Evolutionary conservation across 37 sponge, comb jelly and placozoan species (phyloP), one percentile per base, ranked within the genome.

Genomic region (Chondrosia reniformis): DNA sequence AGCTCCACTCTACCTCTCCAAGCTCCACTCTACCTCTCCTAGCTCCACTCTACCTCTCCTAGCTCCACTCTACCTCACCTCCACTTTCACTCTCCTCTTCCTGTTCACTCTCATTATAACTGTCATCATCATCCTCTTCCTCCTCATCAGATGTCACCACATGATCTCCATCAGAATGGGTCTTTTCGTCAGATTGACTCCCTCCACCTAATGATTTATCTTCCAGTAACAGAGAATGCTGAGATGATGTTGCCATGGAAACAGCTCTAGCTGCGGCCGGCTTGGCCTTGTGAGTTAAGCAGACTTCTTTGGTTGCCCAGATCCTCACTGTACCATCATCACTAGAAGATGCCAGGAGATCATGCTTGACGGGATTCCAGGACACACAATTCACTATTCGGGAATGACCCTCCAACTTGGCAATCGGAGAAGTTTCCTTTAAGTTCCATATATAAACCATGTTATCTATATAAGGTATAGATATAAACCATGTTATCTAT

Each of bases 371-470:
- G n/a, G 96, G 89, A 77, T 95, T 95, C 99, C 99, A 98, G 31
- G 69, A 65, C 9, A 98, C 96, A 86, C 93, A 87, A 79, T 93
- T 95, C 5, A 98, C 99, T 46, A 92, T 73, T 22, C 89, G 57
- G 0, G 96, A 87, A 83, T 98, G 99, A 25, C 96, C 94, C 28
- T 67, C 69, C 21, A 98, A 76, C 27, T 88, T 81, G 1, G 79
- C 55, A 24, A 95, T 88, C 7, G 99, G 99, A 33, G 79, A 76
- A 52, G 83, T 85, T 55, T 74, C 63, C 32, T 78, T 33, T 31
- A 76, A 55, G 39, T 91, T 88, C 89, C 92, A 98, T 25, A 98
- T 67, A 78, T 98, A 98, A 61, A 98, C 94, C 8, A 87, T 56
- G 71, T 88, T 43, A 71, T 98, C 97, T 97, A 69, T 4, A 32